Evolutionary conservation across 2,113 vertebrate genomes (phyloP).

Genomic region (Anarhynchus alexandrinus): DNA sequence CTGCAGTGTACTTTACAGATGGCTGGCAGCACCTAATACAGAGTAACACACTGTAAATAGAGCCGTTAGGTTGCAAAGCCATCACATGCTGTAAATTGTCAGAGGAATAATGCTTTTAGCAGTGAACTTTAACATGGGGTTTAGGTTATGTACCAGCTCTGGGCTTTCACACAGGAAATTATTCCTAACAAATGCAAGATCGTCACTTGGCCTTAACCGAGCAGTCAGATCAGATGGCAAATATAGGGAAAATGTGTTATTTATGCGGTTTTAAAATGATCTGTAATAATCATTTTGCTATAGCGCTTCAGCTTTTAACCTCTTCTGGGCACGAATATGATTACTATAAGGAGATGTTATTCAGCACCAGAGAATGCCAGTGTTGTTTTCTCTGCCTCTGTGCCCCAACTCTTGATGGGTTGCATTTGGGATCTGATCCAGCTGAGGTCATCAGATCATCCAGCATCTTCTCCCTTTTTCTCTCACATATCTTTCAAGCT

Average conservation of each 20-base stretch:
- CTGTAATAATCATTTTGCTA: neutral
- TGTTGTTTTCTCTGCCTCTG: neutral
- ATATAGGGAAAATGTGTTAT: neutral
- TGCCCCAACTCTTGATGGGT: neutral
- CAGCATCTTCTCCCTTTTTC: neutral
- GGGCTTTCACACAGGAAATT: neutral
- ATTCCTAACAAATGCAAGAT: neutral
- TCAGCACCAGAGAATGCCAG: neutral
- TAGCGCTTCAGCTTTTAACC: neutral
- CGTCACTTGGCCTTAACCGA: neutral
- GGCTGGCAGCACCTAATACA: neutral
- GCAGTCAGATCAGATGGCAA: neutral
- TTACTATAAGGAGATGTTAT: neutral
- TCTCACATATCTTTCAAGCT: neutral
- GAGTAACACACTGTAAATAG: constrained; percentile 27
- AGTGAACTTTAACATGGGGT: neutral
- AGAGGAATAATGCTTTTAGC: constrained; percentile 18
- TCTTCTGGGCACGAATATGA: neutral
- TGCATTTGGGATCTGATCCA: neutral
- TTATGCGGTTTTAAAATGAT: neutral
- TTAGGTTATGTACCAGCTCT: neutral
- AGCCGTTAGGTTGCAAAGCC: neutral
- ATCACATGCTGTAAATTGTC: neutral
- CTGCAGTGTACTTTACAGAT: constrained; percentile 24
- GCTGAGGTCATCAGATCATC: neutral